Evolutionary conservation across 2,888 invertebrate genomes (phyloP).

Genomic region (Amphipyra berbera): DNA sequence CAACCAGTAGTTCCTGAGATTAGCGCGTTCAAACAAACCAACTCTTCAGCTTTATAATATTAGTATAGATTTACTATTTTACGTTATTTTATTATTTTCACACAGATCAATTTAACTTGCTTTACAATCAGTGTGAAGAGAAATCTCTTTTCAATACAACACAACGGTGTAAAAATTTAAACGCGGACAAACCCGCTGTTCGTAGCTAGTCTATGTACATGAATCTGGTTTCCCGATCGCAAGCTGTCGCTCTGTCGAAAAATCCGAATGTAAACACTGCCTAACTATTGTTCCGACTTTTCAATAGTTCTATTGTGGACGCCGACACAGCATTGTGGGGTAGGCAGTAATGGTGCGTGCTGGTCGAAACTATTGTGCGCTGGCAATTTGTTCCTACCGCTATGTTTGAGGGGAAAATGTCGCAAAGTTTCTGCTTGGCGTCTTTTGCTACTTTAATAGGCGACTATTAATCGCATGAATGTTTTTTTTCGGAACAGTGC

Average conservation of each 20-base stretch:
- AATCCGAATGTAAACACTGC: conserved; percentile 73
- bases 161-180: too few species aligned
- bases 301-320: conserved; percentile 72
- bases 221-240: conserved; percentile 52
- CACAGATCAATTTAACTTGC: too few species aligned
- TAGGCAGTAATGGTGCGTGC: conserved; percentile 67
- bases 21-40: too few species aligned
- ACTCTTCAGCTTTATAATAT: too few species aligned
- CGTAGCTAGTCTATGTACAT: conserved; percentile 3
- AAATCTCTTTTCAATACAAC: neutral
- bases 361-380: conserved; percentile 65
- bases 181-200: neutral
- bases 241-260: conserved; percentile 67
- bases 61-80: too few species aligned
- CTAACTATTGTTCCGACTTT: conserved; percentile 78
- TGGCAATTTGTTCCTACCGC: conserved; percentile 62
- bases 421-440: conserved; percentile 41
- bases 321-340: conserved; percentile 54
- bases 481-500: neutral
- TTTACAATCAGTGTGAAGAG: too few species aligned
- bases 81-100: too few species aligned
- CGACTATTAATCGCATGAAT: conserved; percentile 27
- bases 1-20: too few species aligned
- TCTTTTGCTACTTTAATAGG: conserved; percentile 42
- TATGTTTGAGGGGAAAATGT: conserved; percentile 42